Conservation (phyloP, 2,888 invertebrate species). For the Teleogryllus oceanicus region DNA sequence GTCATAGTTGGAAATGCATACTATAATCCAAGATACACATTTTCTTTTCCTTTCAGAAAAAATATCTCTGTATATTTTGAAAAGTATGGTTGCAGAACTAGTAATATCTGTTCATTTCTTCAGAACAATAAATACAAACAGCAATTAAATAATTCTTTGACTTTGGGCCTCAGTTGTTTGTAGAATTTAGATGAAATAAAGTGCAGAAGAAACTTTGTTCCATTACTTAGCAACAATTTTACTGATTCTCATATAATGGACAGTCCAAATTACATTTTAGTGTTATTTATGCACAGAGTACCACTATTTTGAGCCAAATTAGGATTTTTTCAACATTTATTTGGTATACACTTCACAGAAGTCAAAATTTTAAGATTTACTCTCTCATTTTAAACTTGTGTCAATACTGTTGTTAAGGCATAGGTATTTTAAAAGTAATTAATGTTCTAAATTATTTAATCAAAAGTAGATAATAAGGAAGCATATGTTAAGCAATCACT, state of each 20-base stretch:
- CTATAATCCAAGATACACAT: background rate
- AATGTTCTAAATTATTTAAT: background rate
- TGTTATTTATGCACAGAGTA: background rate
- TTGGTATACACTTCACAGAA: background rate
- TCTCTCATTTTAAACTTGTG: background rate
- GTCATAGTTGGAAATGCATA: background rate
- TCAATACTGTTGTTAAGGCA: background rate
- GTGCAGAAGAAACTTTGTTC: background rate
- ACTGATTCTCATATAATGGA: background rate
- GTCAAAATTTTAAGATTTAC: background rate
- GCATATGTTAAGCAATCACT: constrained; percentile 7
- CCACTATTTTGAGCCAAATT: background rate
- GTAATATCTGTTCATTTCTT: no score
- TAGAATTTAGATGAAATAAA: background rate
- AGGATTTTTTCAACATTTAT: background rate
- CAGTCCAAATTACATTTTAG: background rate
- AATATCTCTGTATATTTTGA: no score
- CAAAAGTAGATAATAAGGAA: background rate
- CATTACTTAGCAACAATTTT: background rate
- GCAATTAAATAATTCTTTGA: no score
- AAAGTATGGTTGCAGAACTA: no score
- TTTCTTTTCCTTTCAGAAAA: background rate
- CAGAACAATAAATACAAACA: no score
- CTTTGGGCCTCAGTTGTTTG: background rate
- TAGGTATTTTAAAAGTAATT: background rate